These are phyloP conservation scores for Hirtodrosophila confusa DNA, from an alignment of 2,888 invertebrate species.

Conservation along the genomic window DNA sequence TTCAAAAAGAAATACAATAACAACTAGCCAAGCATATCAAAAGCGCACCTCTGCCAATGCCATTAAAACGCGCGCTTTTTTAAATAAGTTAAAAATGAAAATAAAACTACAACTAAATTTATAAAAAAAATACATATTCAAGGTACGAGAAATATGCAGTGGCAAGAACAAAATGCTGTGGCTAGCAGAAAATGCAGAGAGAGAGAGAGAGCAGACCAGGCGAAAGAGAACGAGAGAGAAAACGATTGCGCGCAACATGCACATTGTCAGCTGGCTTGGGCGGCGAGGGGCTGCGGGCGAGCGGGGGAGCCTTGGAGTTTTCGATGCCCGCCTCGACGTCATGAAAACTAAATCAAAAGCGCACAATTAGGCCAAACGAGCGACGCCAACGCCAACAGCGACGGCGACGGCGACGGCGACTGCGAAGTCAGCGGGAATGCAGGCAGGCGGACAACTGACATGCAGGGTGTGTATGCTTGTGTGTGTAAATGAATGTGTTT, in stretches of 20 bases:
- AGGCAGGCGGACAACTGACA: constrained; percentile 38
- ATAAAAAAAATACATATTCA: constrained; percentile 46
- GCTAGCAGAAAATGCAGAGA: constrained; percentile 50
- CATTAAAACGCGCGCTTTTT: constrained; percentile 6
- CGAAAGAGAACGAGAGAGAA: neutral
- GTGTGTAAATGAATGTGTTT: constrained; percentile 23
- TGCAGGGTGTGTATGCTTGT: constrained; percentile 34
- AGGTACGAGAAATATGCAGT: constrained; percentile 69
- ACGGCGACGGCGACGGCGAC: constrained; percentile 12
- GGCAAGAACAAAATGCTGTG: constrained; percentile 59
- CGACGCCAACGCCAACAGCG: constrained; percentile 11
- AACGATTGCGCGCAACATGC: constrained; percentile 30
- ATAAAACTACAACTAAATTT: constrained; percentile 31
- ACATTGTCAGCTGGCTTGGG: constrained; percentile 36
- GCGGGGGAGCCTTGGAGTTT: constrained; percentile 4
- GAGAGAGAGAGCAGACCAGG: constrained; percentile 8
- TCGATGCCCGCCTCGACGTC: constrained; percentile 40
- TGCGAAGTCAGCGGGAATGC: constrained; percentile 23
- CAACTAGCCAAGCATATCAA: constrained; percentile 31
- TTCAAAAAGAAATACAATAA: constrained; percentile 31
- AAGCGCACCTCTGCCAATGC: constrained; percentile 28
- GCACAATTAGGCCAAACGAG: constrained; percentile 78
- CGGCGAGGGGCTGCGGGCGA: neutral
- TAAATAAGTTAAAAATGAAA: constrained; percentile 9
- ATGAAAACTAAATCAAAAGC: constrained; percentile 73